Conservation (phyloP, 2,797 vertebrate species). For the Serranus cabrilla region DNA sequence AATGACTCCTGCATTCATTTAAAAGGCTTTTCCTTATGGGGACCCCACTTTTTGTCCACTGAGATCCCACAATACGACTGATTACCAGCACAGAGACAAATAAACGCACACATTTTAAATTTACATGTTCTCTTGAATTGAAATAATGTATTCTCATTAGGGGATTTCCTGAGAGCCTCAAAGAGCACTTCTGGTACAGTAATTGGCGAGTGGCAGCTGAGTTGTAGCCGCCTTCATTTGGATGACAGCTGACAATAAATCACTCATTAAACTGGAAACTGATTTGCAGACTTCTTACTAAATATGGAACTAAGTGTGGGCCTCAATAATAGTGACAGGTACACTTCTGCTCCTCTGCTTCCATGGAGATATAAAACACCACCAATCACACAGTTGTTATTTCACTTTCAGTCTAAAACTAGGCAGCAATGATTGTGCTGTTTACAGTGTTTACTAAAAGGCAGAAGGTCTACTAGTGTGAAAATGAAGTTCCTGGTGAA, state of each 20-base stretch:
- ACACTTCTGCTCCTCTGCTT: background rate
- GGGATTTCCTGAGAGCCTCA: slow-evolving; percentile 32
- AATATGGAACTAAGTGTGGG: slow-evolving; percentile 27
- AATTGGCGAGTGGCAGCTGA: slow-evolving; percentile 46
- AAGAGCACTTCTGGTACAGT: slow-evolving; percentile 43
- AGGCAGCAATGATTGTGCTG: background rate
- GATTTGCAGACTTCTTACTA: slow-evolving; percentile 43
- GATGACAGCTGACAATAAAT: slow-evolving; percentile 67
- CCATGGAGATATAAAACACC: slow-evolving; percentile 11
- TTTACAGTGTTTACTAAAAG: slow-evolving; percentile 9
- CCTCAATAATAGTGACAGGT: slow-evolving; percentile 27
- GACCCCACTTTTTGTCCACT: no score
- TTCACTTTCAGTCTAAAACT: background rate
- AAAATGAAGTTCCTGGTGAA: background rate
- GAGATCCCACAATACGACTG: no score
- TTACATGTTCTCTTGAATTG: slow-evolving; percentile 17
- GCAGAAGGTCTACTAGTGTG: background rate
- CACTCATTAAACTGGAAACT: slow-evolving; percentile 41
- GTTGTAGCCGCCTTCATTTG: slow-evolving; percentile 48
- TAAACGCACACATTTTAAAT: slow-evolving; percentile 1
- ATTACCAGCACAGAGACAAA: no score
- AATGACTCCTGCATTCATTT: no score
- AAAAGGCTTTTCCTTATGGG: no score
- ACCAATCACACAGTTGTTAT: background rate
- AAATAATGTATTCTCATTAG: slow-evolving; percentile 50